Base-by-base conservation (phyloP, 2,888 invertebrate species). In the Hirudinaria manillensis region DNA sequence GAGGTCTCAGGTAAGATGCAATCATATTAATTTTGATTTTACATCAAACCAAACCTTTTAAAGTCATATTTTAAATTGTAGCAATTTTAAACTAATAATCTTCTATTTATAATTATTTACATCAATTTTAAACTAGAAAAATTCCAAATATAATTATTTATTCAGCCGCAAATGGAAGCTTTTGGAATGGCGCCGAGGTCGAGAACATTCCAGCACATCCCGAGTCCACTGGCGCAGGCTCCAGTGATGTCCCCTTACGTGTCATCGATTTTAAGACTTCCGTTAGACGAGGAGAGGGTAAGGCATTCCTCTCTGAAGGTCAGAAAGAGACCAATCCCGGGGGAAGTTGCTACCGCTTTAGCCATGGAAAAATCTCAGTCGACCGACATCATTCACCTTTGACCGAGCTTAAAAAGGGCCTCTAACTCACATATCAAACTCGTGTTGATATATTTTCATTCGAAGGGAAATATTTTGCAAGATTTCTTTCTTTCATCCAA, bases 351-450 rank as follows among this genome's bases (percentile, higher is more conserved):
- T 6, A 32, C 32, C 32, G 29, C 24, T 24, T 61, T 27, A 24
- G 32, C n/a, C 32, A 68, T 34, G 34, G 73, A 73, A 32, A 73
- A 73, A 65, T 73, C 73, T n/a, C 73, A 73, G 38, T 73, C 73
- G 3, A 34, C 73, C 10, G 36, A 73, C 45, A 36, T 61, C 10
- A 73, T 73, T 38, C 55, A 73, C 34, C 38, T 56, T 36, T 73
- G 38, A 73, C 61, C 6, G 24, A 61, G 61, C 24, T 29, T 27
- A 61, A 29, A 61, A 16, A 21, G 24, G 21, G 61, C 61, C 61
- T 61, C 10, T 29, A 61, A 61, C 24, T 24, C 61, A 61, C 61
- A 61, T 61, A 61, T 61, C 61, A 61, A 29, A 27, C 61, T 27
- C 61, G 29, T 27, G 24, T 29, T 27, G 29, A 61, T 29, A 27